Evolutionary conservation across 2,888 invertebrate genomes (phyloP).

Genomic region (Hirtodrosophila duncani): DNA sequence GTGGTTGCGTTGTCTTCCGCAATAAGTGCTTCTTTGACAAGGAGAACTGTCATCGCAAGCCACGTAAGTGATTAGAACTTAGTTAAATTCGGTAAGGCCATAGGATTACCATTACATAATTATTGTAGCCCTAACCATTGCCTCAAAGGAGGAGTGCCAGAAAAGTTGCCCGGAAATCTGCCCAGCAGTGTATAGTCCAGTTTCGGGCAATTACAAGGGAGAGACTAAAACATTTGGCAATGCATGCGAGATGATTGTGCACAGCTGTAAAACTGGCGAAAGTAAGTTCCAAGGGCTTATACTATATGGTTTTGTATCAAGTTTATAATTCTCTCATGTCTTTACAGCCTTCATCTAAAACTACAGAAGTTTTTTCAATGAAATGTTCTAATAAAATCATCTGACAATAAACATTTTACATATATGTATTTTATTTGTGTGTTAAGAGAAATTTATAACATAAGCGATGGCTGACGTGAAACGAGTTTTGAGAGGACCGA

Average conservation of each 20-base stretch:
- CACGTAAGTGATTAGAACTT: constrained; percentile 11
- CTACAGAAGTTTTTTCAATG: no score
- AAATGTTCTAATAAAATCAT: no score
- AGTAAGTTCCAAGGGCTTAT: constrained; percentile 42
- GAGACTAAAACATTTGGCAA: constrained; percentile 33
- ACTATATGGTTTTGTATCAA: not conserved
- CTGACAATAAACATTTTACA: no score
- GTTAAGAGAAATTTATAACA: no score
- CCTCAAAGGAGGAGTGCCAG: constrained; percentile 46
- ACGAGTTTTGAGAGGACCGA: no score
- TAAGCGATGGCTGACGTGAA: no score
- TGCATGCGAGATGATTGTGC: constrained; percentile 26
- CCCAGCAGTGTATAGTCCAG: constrained; percentile 22
- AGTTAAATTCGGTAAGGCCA: no score
- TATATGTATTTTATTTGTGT: no score
- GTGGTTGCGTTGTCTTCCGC: constrained; percentile 42
- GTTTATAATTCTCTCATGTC: not conserved
- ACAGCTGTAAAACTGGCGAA: constrained; percentile 48
- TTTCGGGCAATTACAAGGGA: constrained; percentile 36
- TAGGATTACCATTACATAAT: no score
- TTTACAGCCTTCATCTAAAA: constrained; percentile 35
- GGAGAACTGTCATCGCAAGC: constrained; percentile 44
- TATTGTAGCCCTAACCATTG: constrained; percentile 28
- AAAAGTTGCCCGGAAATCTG: constrained; percentile 23
- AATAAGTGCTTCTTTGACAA: constrained; percentile 49